Conservation (phyloP, 2,797 vertebrate species). For the Enteromius mattozi region DNA sequence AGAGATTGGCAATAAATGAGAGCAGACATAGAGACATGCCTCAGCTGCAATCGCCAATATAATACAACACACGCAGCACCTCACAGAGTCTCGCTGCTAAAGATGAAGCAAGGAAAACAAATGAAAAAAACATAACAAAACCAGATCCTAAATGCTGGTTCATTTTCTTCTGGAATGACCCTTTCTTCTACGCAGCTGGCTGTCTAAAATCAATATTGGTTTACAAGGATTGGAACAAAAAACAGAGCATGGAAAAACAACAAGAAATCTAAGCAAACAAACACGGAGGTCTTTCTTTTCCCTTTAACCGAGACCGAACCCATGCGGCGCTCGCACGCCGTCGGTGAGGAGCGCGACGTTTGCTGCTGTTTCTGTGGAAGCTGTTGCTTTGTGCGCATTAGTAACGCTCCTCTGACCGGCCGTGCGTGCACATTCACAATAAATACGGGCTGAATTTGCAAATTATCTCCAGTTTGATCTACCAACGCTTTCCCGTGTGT, state of each 20-base stretch:
- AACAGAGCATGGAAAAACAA: neutral
- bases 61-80: constrained; percentile 54
- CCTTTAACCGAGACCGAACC: constrained; percentile 25
- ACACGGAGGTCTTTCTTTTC: constrained; percentile 34
- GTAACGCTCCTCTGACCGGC: constrained; percentile 32
- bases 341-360: neutral
- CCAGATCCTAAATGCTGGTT: constrained; percentile 57
- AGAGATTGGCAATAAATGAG: constrained; percentile 64
- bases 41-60: constrained; percentile 59
- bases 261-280: constrained; percentile 43
- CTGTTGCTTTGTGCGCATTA: constrained; percentile 48
- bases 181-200: constrained; percentile 54
- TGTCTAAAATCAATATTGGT: constrained; percentile 61
- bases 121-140: constrained; percentile 32
- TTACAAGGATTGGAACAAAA: constrained; percentile 47
- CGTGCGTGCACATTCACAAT: constrained; percentile 23
- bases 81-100: constrained; percentile 36
- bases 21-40: constrained; percentile 55
- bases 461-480: constrained; percentile 60
- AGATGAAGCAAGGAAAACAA: constrained; percentile 17
- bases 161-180: constrained; percentile 52
- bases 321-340: neutral
- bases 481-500: constrained; percentile 55
- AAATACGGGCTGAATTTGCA: constrained; percentile 42
- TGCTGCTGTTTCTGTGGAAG: constrained; percentile 4